Evolutionary conservation across 2,888 invertebrate genomes (phyloP).

Genomic region (Synanthedon vespiformis): DNA sequence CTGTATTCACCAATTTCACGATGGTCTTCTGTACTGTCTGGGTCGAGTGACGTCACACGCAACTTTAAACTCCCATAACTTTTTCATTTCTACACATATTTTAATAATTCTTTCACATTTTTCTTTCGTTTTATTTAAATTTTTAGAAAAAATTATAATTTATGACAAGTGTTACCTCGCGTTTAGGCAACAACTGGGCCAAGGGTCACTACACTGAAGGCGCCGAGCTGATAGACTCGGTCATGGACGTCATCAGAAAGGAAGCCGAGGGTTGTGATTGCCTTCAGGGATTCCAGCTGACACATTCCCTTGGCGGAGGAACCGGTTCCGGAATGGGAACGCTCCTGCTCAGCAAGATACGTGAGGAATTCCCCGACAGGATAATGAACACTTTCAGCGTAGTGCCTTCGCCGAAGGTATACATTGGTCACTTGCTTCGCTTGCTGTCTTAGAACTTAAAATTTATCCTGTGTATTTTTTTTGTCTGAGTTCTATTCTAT

Average conservation of each 20-base stretch:
- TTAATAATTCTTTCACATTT: too few species aligned
- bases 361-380: constrained; percentile 88
- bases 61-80: too few species aligned
- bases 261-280: constrained; percentile 84
- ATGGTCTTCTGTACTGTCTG: too few species aligned
- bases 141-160: too few species aligned
- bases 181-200: constrained; percentile 60
- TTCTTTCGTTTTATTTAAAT: too few species aligned
- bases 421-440: background rate
- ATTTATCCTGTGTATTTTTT: too few species aligned
- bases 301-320: constrained; percentile 88
- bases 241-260: constrained; percentile 74
- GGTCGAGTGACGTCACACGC: too few species aligned
- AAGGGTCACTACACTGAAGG: constrained; percentile 83
- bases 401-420: constrained; percentile 85
- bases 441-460: background rate
- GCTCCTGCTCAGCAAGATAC: constrained; percentile 86
- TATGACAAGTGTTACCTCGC: too few species aligned
- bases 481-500: too few species aligned
- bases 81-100: too few species aligned
- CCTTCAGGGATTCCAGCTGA: constrained; percentile 80
- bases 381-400: constrained; percentile 90
- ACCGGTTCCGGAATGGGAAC: constrained; percentile 93
- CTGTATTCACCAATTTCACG: too few species aligned
- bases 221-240: constrained; percentile 77